Evolutionary conservation across 1,140 invertebrate genomes (phyloP).

Genomic region (Mercenaria mercenaria): DNA sequence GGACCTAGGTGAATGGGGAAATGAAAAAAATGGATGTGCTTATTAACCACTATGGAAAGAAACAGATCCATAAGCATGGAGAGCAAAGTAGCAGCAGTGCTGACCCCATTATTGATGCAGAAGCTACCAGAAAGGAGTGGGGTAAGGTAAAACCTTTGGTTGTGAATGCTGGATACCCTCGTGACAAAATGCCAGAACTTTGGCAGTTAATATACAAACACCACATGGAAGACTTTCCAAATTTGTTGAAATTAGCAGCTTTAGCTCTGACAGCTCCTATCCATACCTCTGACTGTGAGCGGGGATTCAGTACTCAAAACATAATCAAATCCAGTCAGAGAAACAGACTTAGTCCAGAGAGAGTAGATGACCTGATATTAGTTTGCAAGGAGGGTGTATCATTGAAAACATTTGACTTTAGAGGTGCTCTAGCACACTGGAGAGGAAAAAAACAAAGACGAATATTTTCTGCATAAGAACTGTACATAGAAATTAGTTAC

Average conservation of each 20-base stretch:
- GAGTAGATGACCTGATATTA: too few species aligned
- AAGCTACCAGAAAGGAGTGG: background rate
- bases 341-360: slow-evolving; percentile 1
- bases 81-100: background rate
- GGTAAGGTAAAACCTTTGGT: background rate
- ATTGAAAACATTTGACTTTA: too few species aligned
- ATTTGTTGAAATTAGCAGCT: slow-evolving; percentile 11
- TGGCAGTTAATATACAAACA: slow-evolving; percentile 4
- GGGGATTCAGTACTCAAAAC: slow-evolving; percentile 9
- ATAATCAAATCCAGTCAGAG: slow-evolving; percentile 4
- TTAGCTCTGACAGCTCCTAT: background rate
- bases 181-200: background rate
- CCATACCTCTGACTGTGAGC: slow-evolving; percentile 44
- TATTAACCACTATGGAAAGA: background rate
- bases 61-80: too few species aligned
- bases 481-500: too few species aligned
- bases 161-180: background rate
- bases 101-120: background rate
- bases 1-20: background rate
- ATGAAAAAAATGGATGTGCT: background rate
- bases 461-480: too few species aligned
- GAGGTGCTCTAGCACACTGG: too few species aligned
- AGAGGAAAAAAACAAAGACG: background rate
- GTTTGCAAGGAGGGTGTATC: too few species aligned
- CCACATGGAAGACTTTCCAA: background rate